Evolutionary conservation across 2,888 invertebrate species (phyloP).

Genomic region (Cephus sareptanus): DNA sequence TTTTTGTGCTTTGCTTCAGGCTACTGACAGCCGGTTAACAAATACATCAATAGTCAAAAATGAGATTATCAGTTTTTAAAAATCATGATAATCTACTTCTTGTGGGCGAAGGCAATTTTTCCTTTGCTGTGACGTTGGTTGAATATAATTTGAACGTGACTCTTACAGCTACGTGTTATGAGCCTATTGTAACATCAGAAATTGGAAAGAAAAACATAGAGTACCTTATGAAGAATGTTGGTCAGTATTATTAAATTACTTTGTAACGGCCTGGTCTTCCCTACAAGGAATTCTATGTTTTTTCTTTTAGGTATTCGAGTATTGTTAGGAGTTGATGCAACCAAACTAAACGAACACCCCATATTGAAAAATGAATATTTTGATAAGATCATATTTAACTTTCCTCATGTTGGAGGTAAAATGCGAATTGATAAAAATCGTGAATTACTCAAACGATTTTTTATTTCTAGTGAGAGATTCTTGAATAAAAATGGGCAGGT

Average conservation of each 20-base stretch:
- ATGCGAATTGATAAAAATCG: constrained; percentile 71
- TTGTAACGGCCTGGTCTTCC: background rate
- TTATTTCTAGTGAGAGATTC: constrained; percentile 61
- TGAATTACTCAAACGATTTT: constrained; percentile 67
- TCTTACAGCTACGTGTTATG: constrained; percentile 64
- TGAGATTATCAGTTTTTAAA: constrained; percentile 49
- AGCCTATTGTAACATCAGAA: constrained; percentile 51
- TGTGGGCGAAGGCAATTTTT: constrained; percentile 71
- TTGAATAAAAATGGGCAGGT: constrained; percentile 60
- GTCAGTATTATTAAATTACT: constrained; percentile 47
- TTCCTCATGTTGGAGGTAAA: constrained; percentile 73
- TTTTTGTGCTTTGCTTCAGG: background rate
- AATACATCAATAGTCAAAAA: constrained; percentile 18
- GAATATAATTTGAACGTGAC: constrained; percentile 48
- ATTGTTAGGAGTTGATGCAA: constrained; percentile 68
- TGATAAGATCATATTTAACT: constrained; percentile 71
- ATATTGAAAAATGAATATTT: constrained; percentile 53
- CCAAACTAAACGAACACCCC: constrained; percentile 57
- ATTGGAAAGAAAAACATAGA: constrained; percentile 52
- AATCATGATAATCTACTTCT: constrained; percentile 61
- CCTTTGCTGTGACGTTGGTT: constrained; percentile 65
- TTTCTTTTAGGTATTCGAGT: constrained; percentile 66
- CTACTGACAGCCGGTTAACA: background rate
- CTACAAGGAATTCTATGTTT: constrained; percentile 27
- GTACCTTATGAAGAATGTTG: constrained; percentile 44